Percentiles rank a stretch among this genome's conserved stretches.
Conservation (phyloP, 2,888 invertebrate genomes). For the Elysia crispata region DNA sequence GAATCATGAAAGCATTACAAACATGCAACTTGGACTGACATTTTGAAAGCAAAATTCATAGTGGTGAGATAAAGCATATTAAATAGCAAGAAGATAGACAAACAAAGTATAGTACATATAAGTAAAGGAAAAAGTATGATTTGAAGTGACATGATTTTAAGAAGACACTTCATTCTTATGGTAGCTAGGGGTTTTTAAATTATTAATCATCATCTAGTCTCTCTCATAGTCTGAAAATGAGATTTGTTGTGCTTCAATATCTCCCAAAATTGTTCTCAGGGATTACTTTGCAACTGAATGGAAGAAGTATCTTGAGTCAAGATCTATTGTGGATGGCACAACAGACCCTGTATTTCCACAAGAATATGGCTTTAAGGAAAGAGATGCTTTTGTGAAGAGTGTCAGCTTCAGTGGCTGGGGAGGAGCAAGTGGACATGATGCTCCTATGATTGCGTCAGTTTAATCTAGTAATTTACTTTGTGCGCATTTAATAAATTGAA, state of each 20-base stretch:
- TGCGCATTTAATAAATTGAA: too few relatives aligned
- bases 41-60: too few relatives aligned
- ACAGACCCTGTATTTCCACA: constrained; percentile 67
- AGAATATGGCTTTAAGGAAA: constrained; percentile 64
- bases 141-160: too few relatives aligned
- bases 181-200: background rate
- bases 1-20: too few relatives aligned
- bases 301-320: constrained; percentile 64
- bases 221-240: too few relatives aligned
- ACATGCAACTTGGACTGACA: too few relatives aligned
- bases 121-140: too few relatives aligned
- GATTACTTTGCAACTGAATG: constrained; percentile 68
- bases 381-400: constrained; percentile 71
- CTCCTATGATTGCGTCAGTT: constrained; percentile 75
- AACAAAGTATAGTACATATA: too few relatives aligned
- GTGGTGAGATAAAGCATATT: too few relatives aligned
- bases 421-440: constrained; percentile 76
- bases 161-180: too few relatives aligned
- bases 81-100: too few relatives aligned
- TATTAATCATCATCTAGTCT: background rate
- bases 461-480: background rate
- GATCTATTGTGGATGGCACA: constrained; percentile 64
- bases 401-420: constrained; percentile 73
- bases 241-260: too few relatives aligned
- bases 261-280: constrained; percentile 55